phyloP scores from a whole-genome alignment of 2,797 vertebrate genomes.

The Echeneis naucrates region DNA sequence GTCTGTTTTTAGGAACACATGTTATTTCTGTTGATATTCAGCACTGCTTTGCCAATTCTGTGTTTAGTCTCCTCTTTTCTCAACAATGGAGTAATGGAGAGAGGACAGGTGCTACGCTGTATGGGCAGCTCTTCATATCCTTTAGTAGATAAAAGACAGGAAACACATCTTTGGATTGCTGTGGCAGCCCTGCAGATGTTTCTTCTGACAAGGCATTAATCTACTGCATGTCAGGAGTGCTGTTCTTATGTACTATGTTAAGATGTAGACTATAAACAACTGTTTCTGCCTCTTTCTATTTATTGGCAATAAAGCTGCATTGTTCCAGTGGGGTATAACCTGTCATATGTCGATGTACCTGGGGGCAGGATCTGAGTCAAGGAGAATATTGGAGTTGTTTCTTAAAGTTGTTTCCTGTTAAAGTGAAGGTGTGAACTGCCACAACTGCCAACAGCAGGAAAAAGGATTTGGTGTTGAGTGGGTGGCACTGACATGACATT shows the following conservation, averaged over 20 bases:
- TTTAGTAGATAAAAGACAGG: conserved; percentile 45
- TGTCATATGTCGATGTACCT: conserved; percentile 30
- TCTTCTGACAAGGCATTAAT: conserved; percentile 70
- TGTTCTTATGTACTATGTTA: conserved; percentile 36
- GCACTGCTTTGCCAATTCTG: conserved; percentile 17
- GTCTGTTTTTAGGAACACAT: conserved; percentile 16
- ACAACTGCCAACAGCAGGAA: conserved; percentile 18
- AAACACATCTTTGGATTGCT: conserved; percentile 49
- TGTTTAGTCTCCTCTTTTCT: conserved; percentile 16
- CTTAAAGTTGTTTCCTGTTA: conserved; percentile 6
- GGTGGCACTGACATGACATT: conserved; percentile 23
- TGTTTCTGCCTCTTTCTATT: conserved; percentile 30
- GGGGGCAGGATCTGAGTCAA: conserved; percentile 15
- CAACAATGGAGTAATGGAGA: conserved; percentile 43
- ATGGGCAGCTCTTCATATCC: conserved; percentile 38
- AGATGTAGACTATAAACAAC: conserved; percentile 38
- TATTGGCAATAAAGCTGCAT: conserved; percentile 17
- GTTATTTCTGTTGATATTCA: conserved; percentile 27
- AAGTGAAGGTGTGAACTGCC: neutral
- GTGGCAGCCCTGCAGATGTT: conserved; percentile 57
- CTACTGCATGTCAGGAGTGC: conserved; percentile 40
- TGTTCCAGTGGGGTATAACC: conserved; percentile 34
- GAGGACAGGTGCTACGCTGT: conserved; percentile 22
- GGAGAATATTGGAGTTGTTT: conserved; percentile 15
- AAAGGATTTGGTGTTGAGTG: conserved; percentile 15